phyloP scores from a whole-genome alignment of 2,888 invertebrate species.

The Petrophora chlorosata region DNA sequence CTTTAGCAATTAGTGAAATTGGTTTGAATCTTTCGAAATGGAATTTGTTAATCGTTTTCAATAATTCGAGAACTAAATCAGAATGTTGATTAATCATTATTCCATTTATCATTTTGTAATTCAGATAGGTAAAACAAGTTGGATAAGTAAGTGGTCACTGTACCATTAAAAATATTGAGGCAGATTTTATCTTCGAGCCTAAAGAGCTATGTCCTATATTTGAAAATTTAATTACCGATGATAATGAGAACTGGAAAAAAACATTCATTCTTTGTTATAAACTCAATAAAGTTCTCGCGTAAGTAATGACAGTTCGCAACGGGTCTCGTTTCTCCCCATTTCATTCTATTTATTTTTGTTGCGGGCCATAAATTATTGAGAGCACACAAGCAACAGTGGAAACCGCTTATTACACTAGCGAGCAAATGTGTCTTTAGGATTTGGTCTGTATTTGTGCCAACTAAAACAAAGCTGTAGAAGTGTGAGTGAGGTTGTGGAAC shows the following conservation, averaged over 20 bases:
- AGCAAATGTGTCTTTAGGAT: slow-evolving; percentile 51
- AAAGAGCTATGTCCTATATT: slow-evolving; percentile 9
- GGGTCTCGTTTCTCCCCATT: slow-evolving; percentile 25
- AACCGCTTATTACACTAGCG: slow-evolving; percentile 43
- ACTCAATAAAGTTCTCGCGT: slow-evolving; percentile 20
- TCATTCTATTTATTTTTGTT: slow-evolving; percentile 31
- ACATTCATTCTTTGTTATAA: slow-evolving; percentile 12
- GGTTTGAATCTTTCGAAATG: slow-evolving; percentile 35
- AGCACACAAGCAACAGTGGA: slow-evolving; percentile 19
- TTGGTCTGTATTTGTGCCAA: slow-evolving; percentile 61
- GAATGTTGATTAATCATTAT: slow-evolving; percentile 41
- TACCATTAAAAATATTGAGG: slow-evolving; percentile 39
- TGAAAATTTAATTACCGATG: slow-evolving; percentile 21
- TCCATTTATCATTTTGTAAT: slow-evolving; percentile 37
- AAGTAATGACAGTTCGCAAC: slow-evolving; percentile 23
- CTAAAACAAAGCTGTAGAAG: slow-evolving; percentile 66
- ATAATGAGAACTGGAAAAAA: slow-evolving; percentile 21
- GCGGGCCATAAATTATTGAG: slow-evolving; percentile 29
- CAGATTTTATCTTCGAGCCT: slow-evolving; percentile 25
- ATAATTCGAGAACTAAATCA: slow-evolving; percentile 40
- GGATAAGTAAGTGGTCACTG: slow-evolving; percentile 27
- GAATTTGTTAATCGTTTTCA: slow-evolving; percentile 44
- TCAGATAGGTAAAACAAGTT: slow-evolving; percentile 31
- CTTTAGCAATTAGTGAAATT: slow-evolving; percentile 48
- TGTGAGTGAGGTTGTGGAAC: slow-evolving; percentile 63